Evolutionary conservation across 2,888 invertebrate species (phyloP).

Genomic region (Drosophila colorata): DNA sequence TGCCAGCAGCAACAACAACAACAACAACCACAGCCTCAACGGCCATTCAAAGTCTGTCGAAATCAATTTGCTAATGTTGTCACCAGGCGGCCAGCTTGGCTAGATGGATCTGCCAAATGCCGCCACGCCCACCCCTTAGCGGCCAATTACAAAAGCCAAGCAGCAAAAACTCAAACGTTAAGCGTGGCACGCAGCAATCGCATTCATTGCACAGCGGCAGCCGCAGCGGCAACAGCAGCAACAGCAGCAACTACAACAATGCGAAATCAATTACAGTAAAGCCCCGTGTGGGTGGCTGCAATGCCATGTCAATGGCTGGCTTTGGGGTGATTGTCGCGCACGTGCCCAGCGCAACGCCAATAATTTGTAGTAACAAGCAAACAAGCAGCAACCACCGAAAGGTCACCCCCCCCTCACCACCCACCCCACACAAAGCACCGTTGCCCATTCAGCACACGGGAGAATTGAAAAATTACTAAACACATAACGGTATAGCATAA

Average conservation of each 20-base stretch:
- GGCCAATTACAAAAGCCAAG: conserved; percentile 65
- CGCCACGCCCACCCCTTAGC: not conserved
- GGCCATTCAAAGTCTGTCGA: conserved; percentile 41
- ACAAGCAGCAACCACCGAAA: conserved; percentile 58
- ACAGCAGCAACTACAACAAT: conserved; percentile 43
- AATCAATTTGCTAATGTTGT: conserved; percentile 73
- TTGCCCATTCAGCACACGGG: conserved; percentile 3
- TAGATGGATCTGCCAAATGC: conserved; percentile 14
- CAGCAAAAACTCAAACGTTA: conserved; percentile 58
- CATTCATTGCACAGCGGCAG: conserved; percentile 62
- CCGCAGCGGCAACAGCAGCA: conserved; percentile 24
- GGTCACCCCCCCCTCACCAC: conserved; percentile 2
- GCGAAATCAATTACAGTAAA: conserved; percentile 76
- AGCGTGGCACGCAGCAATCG: conserved; percentile 75
- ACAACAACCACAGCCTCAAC: conserved; percentile 13
- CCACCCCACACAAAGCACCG: not conserved
- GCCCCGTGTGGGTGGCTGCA: conserved; percentile 38
- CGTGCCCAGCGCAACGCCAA: conserved; percentile 73
- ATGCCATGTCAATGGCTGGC: not conserved
- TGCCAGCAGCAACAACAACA: conserved; percentile 48
- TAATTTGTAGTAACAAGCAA: conserved; percentile 76
- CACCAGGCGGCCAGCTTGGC: conserved; percentile 38
- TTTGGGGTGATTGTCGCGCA: conserved; percentile 44
- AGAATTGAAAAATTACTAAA: conserved; percentile 61
- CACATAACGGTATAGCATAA: conserved; percentile 34